phyloP scores from a whole-genome alignment of 2,797 vertebrate genomes.

The Gadopsis bispinosus region DNA sequence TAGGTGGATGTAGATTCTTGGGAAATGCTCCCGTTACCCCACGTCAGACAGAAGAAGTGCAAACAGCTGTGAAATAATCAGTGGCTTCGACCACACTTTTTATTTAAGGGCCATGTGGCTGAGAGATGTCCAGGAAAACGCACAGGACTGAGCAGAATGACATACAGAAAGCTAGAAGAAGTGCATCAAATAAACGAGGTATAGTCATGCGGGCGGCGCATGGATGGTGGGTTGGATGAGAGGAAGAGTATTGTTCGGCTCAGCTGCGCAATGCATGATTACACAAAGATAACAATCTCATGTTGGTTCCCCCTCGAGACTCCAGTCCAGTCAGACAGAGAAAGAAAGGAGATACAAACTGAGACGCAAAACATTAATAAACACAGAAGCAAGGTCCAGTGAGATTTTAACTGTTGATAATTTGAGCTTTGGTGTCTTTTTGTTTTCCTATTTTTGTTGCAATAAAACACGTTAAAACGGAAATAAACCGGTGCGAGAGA shows the following conservation, averaged over 20 bases:
- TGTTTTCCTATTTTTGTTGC: neutral
- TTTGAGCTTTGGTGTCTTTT: neutral
- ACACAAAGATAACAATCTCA: conserved; percentile 79
- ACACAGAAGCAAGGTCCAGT: conserved; percentile 21
- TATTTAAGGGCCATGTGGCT: neutral
- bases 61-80: conserved; percentile 44
- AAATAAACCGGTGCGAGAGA: conserved; percentile 7
- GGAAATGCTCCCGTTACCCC: conserved; percentile 34
- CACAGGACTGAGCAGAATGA: conserved; percentile 1
- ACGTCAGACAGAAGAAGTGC: conserved; percentile 24
- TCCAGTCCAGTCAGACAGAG: conserved; percentile 38
- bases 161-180: conserved; percentile 26
- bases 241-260: conserved; percentile 60
- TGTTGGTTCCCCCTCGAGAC: conserved; percentile 56
- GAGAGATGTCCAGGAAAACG: conserved; percentile 24
- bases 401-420: conserved; percentile 43
- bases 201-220: conserved; percentile 31
- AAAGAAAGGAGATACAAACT: conserved; percentile 14
- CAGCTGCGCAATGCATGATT: conserved; percentile 76
- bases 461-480: conserved; percentile 29
- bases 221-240: conserved; percentile 34
- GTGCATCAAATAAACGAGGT: conserved; percentile 57
- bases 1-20: conserved; percentile 24
- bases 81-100: conserved; percentile 2
- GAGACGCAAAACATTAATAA: conserved; percentile 48